Evolutionary conservation across 23 tunicate species (phyloP), one percentile per base, ranked within the genome.

Genomic region (Pegea sp.): DNA sequence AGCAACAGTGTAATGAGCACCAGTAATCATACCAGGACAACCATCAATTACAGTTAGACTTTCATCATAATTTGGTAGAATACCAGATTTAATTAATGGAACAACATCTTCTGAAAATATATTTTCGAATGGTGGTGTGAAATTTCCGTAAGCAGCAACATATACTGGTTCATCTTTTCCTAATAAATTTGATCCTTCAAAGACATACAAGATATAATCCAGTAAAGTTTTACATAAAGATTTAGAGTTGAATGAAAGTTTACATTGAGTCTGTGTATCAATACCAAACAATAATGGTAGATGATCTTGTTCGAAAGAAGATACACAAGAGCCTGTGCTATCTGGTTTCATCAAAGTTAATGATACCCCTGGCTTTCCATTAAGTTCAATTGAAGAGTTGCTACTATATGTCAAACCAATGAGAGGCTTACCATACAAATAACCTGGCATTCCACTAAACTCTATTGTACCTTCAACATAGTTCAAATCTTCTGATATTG

Each of bases 371-470:
- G 46, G 11, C 13, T 38, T 38, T 38, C 13, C 16, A 8, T 38
- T 11, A 38, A 38, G 46, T 11, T 8, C 46, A 8, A 16, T 16
- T 38, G 46, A 8, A 38, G 11, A 11, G 16, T 38, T 38, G 13
- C 13, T 8, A 16, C 16, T 38, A 38, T 8, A 38, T 8, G 46
- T 38, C 16, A 38, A 38, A 11, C 46, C 46, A 38, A 38, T 38
- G 11, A 38, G 46, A 38, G 46, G 46, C 46, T 38, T 38, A 38
- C 46, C 46, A 8, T 8, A 38, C 11, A 38, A 8, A 16, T 38
- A 38, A 38, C 46, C 46, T 38, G 46, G 46, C 11, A 8, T 38
- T 38, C 46, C 46, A 38, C 46, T 38, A 38, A 38, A 38, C 11
- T 11, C 16, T 11, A 38, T 38, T 8, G 46, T 38, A n/a, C n/a